Evolutionary conservation across 2,797 vertebrate species (phyloP), one percentile per base, ranked within the genome.

Genomic region (Xenops minutus): DNA sequence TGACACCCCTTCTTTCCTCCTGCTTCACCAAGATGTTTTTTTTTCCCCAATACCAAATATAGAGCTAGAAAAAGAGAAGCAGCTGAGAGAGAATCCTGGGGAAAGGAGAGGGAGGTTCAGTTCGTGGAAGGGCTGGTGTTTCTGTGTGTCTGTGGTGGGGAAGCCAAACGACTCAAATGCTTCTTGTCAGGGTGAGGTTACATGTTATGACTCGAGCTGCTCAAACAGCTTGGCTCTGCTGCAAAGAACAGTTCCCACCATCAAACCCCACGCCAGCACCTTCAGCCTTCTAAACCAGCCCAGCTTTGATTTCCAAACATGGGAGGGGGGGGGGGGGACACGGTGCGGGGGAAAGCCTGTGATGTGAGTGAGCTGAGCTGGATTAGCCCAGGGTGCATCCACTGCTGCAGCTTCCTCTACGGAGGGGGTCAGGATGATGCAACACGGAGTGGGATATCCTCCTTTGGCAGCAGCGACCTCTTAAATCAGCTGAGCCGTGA

Each of bases 1-100:
- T 94, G 77, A 96, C 95, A 95, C 92, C 94, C 88, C 54, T 94
- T 92, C 85, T 91, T 96, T 84, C 86, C 89, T 95, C 74, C 89
- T 94, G 85, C 88, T 90, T 90, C 80, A 78, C 51, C 76, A 92
- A 77, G 84, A 88, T 88, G 63, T 69, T 49, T 49, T 46, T 34
- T 62, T 91, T 71, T 54, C 1, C 51, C 19, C 29, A 22, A 1
- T 85, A 61, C 94, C 80, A 95, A 93, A 94, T 88, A 88, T 71
- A 95, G 94, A 91, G 55, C 82, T 95, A 76, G 77, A 68, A 85
- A 88, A 85, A 76, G 76, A 92, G 44, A 88, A 92, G 49, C 2
- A 1, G 7, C 77, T 26, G 75, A 64, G 67, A 83, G 77, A 94
- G 76, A 94, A 82, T 78, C 77, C 54, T 88, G 54, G 59, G 85